Conservation (phyloP, 2,888 invertebrate species). For the Synergus japonicus region DNA sequence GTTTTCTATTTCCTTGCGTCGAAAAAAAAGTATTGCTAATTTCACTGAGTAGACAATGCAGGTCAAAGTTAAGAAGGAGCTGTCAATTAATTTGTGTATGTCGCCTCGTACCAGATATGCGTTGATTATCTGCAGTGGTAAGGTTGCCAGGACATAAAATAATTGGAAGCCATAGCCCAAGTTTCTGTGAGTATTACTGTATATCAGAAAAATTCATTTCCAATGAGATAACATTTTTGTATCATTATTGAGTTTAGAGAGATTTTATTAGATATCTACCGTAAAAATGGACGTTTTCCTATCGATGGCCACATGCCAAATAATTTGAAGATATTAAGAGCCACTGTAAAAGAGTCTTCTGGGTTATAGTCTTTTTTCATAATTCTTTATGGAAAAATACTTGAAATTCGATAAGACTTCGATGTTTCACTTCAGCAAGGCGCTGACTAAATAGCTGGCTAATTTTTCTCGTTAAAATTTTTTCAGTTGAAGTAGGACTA, state of each 20-base stretch:
- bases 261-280: not conserved
- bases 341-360: not conserved
- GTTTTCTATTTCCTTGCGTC: not conserved
- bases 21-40: not conserved
- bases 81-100: not conserved
- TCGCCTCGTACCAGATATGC: not conserved
- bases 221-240: too few relatives aligned
- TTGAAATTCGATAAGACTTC: not conserved
- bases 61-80: not conserved
- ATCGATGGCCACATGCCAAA: not conserved
- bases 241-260: too few relatives aligned
- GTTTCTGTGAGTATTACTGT: not conserved
- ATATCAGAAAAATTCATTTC: not conserved
- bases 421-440: not conserved
- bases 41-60: not conserved
- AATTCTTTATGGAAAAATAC: not conserved
- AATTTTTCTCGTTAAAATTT: too few relatives aligned
- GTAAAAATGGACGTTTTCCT: not conserved
- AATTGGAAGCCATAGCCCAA: slow-evolving; percentile 3
- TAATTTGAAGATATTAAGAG: not conserved
- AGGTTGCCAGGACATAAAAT: not conserved
- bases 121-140: not conserved
- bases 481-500: too few relatives aligned
- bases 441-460: too few relatives aligned
- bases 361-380: not conserved